Conservation (phyloP, 2,797 vertebrate species). For the Cuculus canorus region DNA sequence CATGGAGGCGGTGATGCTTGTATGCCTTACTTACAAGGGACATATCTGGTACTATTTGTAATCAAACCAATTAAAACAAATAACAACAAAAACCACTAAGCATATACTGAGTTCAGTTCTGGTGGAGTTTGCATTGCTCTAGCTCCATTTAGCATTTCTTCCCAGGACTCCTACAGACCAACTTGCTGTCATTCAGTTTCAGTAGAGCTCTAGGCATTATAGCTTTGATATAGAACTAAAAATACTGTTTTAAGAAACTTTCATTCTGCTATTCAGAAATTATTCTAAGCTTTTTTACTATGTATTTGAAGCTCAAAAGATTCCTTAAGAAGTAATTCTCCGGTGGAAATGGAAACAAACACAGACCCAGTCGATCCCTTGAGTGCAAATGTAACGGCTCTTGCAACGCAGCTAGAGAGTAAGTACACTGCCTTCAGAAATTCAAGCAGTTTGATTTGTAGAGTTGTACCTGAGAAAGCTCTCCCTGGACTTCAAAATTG, state of each 20-base stretch:
- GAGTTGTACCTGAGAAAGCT: neutral
- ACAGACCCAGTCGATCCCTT: constrained; percentile 87
- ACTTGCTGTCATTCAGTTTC: neutral
- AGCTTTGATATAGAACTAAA: neutral
- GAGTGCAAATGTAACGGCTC: constrained; percentile 81
- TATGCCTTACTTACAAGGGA: neutral
- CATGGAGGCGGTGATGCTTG: neutral
- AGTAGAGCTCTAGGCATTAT: neutral
- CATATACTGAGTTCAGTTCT: neutral
- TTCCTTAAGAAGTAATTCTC: constrained; percentile 92
- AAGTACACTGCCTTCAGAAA: constrained; percentile 35
- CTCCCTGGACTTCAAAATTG: neutral
- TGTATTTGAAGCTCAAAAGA: constrained; percentile 88
- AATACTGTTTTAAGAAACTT: neutral
- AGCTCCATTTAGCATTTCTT: neutral
- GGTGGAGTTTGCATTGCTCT: neutral
- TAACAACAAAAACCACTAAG: neutral
- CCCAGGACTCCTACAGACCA: neutral
- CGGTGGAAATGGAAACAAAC: constrained; percentile 97
- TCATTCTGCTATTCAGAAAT: neutral
- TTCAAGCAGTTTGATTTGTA: neutral
- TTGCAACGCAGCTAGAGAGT: constrained; percentile 86
- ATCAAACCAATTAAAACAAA: neutral
- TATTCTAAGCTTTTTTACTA: neutral
- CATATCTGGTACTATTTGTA: neutral